Evolutionary conservation across 2,113 vertebrate genomes (phyloP), one percentile per base, ranked within the genome.

Genomic region (Formicarius rufipectus): DNA sequence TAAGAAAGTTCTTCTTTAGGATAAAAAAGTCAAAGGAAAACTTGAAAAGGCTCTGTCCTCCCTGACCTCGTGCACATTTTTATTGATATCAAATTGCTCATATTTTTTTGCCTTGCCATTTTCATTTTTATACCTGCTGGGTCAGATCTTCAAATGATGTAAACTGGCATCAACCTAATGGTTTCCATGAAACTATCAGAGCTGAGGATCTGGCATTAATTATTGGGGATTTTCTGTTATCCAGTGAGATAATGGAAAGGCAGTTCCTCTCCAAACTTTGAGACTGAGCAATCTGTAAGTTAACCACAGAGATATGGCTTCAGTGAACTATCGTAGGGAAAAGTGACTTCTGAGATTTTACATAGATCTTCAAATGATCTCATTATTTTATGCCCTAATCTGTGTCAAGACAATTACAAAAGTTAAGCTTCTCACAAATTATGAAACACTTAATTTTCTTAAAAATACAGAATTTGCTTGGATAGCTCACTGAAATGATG

Each of bases 51-150:
- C 52, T 84, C 66, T 85, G 62, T 93, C 76, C 68, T 78, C 77
- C 75, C 73, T 96, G 83, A 95, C 94, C 93, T 95, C 90, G 66
- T 74, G 80, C 66, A 91, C 84, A 37, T 95, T 95, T 97, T 95
- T 95, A 96, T 94, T 95, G 92, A 95, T 82, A 96, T 94, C 95
- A 94, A 89, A 92, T 95, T 96, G 80, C 96, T 96, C 92, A 21
- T 91, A 67, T 44, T 89, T 71, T 96, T 94, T 90, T 94, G 49
- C 94, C 93, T 94, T 92, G 80, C 86, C 84, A 94, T 74, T 85
- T 92, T 86, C 47, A 42, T 84, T 95, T 96, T 94, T 93, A 89
- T 93, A 89, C 79, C 68, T 93, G 58, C 83, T 95, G 80, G 83
- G 71, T 90, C 73, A 87, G 88, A 89, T 93, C 90, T 90, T 93